phyloP scores from a whole-genome alignment of 2,797 vertebrate species.

The Oreochromis grahami region DNA sequence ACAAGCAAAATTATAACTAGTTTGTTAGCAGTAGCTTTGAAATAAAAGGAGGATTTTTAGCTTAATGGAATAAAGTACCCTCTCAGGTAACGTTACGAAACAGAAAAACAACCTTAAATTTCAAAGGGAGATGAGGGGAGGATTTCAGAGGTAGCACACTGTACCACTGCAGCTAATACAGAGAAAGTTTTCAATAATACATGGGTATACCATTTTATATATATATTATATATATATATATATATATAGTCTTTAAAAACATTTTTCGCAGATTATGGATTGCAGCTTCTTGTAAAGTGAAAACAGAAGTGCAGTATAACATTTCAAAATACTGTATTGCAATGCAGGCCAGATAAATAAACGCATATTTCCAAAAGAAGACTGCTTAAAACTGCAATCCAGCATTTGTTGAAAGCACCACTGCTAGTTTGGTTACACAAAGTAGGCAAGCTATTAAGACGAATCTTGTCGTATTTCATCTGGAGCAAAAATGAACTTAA shows the following conservation, averaged over 20 bases:
- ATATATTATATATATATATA: not conserved
- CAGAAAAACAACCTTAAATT: not conserved
- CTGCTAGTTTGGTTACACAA: conserved; percentile 51
- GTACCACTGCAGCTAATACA: conserved; percentile 58
- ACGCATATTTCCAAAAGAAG: conserved; percentile 33
- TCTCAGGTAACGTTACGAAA: conserved; percentile 8
- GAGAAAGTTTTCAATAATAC: conserved; percentile 32
- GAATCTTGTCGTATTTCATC: not conserved
- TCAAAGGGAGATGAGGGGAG: conserved; percentile 13
- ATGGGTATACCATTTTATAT: conserved; percentile 16
- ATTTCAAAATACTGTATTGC: conserved; percentile 67
- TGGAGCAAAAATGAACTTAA: conserved; percentile 22
- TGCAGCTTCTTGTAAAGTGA: conserved; percentile 46
- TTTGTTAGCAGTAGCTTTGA: not conserved
- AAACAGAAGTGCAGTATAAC: conserved; percentile 54
- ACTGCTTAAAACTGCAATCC: conserved; percentile 70
- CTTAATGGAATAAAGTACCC: conserved; percentile 14
- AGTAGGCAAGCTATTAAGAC: conserved; percentile 18
- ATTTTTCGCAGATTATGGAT: conserved; percentile 29
- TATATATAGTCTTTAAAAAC: conserved; percentile 24
- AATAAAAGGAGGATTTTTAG: conserved; percentile 10
- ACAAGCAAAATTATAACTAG: not conserved
- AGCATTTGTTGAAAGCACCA: conserved; percentile 60
- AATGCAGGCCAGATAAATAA: conserved; percentile 60
- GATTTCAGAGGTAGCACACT: conserved; percentile 57